Percentiles rank a stretch among this genome's conserved stretches.
These are phyloP conservation scores for Isichthys henryi DNA, from an alignment of 2,113 vertebrate species.

Conservation along the genomic window DNA sequence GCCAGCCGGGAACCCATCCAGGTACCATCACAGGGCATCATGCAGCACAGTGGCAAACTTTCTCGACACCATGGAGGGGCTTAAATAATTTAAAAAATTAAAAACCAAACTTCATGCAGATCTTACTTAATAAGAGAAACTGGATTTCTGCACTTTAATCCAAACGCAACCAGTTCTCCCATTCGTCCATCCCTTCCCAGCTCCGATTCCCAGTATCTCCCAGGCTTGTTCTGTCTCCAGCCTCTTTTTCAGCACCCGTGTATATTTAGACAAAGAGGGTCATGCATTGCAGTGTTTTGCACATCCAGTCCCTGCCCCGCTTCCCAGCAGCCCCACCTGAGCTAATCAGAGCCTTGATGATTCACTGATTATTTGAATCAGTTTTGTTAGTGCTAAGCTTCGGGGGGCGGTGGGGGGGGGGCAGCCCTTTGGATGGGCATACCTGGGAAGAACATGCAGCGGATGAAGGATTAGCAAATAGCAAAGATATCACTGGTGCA, in stretches of 20 bases:
- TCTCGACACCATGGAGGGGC: neutral
- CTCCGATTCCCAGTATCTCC: neutral
- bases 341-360: neutral
- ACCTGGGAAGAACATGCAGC: neutral
- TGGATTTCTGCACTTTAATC: constrained; percentile 67
- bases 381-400: neutral
- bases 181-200: constrained; percentile 26
- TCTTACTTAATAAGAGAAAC: constrained; percentile 53
- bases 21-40: constrained; percentile 58
- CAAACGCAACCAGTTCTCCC: constrained; percentile 30
- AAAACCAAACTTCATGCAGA: constrained; percentile 48
- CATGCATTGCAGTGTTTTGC: neutral
- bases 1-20: constrained; percentile 67
- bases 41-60: constrained; percentile 21
- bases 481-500: neutral
- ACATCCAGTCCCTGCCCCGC: neutral
- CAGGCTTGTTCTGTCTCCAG: neutral
- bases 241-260: neutral
- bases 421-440: neutral
- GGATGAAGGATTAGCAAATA: neutral
- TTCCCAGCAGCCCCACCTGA: neutral
- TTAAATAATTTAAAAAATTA: constrained; percentile 12
- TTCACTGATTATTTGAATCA: neutral
- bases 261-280: neutral
- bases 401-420: neutral